phyloP scores from a whole-genome alignment of 2,888 invertebrate species.

The Morpho helenor region DNA sequence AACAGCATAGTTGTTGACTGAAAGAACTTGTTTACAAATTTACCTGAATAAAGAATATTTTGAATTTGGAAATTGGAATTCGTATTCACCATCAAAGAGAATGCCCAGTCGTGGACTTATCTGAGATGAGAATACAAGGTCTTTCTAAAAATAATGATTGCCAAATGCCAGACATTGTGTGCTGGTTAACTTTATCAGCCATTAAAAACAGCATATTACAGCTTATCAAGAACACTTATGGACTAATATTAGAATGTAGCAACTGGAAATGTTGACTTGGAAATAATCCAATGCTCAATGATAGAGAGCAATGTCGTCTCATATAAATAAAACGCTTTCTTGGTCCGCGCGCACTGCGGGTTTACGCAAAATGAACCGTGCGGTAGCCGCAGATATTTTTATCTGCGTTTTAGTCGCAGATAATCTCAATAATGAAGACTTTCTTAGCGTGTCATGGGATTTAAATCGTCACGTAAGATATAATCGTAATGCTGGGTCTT shows the following conservation, averaged over 20 bases:
- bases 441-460: no score
- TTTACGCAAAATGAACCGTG: not conserved
- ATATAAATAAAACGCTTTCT: slow-evolving; percentile 21
- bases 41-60: no score
- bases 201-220: slow-evolving; percentile 5
- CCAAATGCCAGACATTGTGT: not conserved
- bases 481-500: no score
- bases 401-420: no score
- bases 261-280: slow-evolving; percentile 13
- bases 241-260: slow-evolving; percentile 11
- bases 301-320: slow-evolving; percentile 17
- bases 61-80: no score
- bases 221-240: slow-evolving; percentile 11
- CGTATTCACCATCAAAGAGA: no score
- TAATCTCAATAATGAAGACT: no score
- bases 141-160: not conserved
- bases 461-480: no score
- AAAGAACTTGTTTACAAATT: no score
- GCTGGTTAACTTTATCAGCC: not conserved
- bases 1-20: no score
- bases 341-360: slow-evolving; percentile 4
- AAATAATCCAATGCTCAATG: slow-evolving; percentile 13
- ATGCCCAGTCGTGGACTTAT: no score
- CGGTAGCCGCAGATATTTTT: not conserved
- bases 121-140: no score